These are phyloP conservation scores for Zootermopsis nevadensis DNA, from an alignment of 2,888 invertebrate genomes.

Conservation along the genomic window DNA sequence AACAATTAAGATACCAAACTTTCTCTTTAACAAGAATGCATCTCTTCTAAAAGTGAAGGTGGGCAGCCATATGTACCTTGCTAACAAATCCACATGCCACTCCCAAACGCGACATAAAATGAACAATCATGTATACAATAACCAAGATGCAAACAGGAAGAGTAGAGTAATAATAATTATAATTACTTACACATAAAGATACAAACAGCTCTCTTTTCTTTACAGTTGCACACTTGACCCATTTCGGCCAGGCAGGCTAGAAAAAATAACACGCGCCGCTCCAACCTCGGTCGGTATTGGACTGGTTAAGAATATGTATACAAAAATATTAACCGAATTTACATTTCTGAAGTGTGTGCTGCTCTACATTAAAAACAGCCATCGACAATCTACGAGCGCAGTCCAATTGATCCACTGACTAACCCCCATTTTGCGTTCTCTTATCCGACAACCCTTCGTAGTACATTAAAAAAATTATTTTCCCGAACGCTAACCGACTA, in stretches of 20 bases:
- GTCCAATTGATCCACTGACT: constrained; percentile 45
- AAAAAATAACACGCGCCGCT: constrained; percentile 51
- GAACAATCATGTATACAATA: constrained; percentile 46
- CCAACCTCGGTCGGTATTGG: constrained; percentile 46
- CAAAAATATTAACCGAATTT: constrained; percentile 54
- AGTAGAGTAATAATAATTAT: constrained; percentile 46
- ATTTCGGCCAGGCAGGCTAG: constrained; percentile 45
- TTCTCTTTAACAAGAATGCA: constrained; percentile 41
- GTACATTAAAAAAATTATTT: constrained; percentile 45
- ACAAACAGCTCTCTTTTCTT: constrained; percentile 50
- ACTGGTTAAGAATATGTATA: constrained; percentile 53
- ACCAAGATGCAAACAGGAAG: constrained; percentile 49
- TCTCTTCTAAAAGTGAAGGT: constrained; percentile 15
- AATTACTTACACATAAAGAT: constrained; percentile 53
- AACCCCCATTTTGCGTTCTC: constrained; percentile 8
- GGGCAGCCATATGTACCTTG: constrained; percentile 13
- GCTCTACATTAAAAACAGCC: constrained; percentile 39
- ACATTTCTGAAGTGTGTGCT: constrained; percentile 51
- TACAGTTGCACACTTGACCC: constrained; percentile 49
- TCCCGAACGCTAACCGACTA: constrained; percentile 50
- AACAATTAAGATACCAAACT: background rate
- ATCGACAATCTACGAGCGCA: constrained; percentile 48
- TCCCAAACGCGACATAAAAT: constrained; percentile 38
- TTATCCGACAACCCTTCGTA: constrained; percentile 13
- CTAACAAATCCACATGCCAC: constrained; percentile 24